These are phyloP conservation scores for Popillia japonica DNA, from an alignment of 1,140 invertebrate genomes.

Conservation along the genomic window DNA sequence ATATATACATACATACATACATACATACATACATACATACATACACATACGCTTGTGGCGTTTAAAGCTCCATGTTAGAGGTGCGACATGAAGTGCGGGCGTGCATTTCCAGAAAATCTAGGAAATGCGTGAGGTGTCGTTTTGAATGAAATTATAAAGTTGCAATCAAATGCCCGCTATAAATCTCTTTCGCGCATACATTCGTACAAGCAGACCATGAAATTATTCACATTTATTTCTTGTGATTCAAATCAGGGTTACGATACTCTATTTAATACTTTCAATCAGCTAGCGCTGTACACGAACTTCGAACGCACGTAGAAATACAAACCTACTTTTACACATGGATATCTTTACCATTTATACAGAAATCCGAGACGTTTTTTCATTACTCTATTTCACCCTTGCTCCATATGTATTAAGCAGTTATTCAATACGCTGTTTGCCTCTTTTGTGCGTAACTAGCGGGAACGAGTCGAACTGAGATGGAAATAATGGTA, in stretches of 20 bases:
- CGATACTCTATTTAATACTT: too few relatives aligned
- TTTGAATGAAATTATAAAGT: not conserved
- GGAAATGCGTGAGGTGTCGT: not conserved
- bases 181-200: too few relatives aligned
- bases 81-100: not conserved
- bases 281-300: too few relatives aligned
- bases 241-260: too few relatives aligned
- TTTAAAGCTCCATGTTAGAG: too few relatives aligned
- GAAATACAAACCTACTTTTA: too few relatives aligned
- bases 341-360: not conserved
- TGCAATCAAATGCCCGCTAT: too few relatives aligned
- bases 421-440: not conserved
- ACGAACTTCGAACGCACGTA: too few relatives aligned
- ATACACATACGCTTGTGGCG: not conserved
- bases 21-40: too few relatives aligned
- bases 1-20: too few relatives aligned
- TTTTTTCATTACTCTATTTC: not conserved
- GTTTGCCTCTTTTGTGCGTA: not conserved
- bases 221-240: too few relatives aligned
- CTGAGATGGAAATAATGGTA: not conserved
- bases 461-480: not conserved
- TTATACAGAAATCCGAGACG: slow-evolving; percentile 5
- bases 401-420: not conserved
- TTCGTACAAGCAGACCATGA: too few relatives aligned
- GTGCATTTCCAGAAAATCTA: slow-evolving; percentile 1